Evolutionary conservation across 2,797 vertebrate genomes (phyloP).

Genomic region (Tenualosa thibaudeaui): DNA sequence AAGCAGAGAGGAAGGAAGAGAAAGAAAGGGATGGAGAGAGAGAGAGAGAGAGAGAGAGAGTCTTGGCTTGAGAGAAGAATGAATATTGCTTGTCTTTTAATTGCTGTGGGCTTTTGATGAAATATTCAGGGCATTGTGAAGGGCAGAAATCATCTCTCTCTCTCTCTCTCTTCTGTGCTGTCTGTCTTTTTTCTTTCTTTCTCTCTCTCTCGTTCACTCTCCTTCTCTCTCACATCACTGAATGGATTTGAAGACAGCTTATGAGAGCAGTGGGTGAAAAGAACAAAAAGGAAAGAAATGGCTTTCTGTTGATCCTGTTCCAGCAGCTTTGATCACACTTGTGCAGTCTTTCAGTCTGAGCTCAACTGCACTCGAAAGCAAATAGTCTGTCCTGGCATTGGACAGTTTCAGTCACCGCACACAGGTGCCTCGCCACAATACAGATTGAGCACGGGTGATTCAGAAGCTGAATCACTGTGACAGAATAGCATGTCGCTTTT

Average conservation of each 20-base stretch:
- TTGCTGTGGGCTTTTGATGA: slow-evolving; percentile 25
- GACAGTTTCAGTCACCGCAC: not conserved
- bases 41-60: not conserved
- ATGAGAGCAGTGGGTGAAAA: not conserved
- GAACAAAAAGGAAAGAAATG: slow-evolving; percentile 9
- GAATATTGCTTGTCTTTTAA: slow-evolving; percentile 18
- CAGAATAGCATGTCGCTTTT: not conserved
- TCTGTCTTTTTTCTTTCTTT: not conserved
- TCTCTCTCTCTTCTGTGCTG: not conserved
- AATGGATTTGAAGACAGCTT: slow-evolving; percentile 19
- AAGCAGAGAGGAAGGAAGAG: not conserved
- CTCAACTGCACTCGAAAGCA: not conserved
- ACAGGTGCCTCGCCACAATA: not conserved
- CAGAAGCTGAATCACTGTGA: not conserved
- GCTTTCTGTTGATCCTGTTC: slow-evolving; percentile 18
- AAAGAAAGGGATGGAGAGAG: not conserved
- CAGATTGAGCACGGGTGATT: not conserved
- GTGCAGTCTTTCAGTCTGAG: slow-evolving; percentile 5
- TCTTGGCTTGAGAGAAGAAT: slow-evolving; percentile 14
- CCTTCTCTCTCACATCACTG: not conserved
- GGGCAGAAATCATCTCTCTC: not conserved
- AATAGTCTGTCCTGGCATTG: not conserved
- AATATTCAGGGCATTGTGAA: slow-evolving; percentile 30
- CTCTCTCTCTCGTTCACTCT: not conserved
- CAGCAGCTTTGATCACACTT: slow-evolving; percentile 3